Evolutionary conservation across 92 coral and sea anemone genomes (phyloP).

Genomic region (Heteractis magnifica): DNA sequence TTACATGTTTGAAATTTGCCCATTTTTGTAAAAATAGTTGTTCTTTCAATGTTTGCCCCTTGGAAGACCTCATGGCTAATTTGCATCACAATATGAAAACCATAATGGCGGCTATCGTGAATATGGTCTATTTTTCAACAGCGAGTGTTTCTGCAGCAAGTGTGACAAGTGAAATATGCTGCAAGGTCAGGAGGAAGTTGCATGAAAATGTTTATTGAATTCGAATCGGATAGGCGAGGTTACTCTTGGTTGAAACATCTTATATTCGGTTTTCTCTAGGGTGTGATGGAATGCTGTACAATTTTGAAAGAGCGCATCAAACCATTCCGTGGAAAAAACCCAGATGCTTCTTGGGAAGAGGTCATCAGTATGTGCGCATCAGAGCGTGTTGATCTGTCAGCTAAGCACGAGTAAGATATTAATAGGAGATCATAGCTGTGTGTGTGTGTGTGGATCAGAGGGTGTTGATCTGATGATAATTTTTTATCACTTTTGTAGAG

Average conservation of each 20-base stretch:
- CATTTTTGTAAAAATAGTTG: no score
- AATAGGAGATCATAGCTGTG: background rate
- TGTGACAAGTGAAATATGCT: constrained; percentile 42
- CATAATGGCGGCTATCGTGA: no score
- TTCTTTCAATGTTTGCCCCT: no score
- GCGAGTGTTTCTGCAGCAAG: constrained; percentile 46
- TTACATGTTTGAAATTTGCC: no score
- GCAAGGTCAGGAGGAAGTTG: background rate
- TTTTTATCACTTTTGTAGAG: no score
- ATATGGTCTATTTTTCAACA: background rate
- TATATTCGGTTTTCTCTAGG: constrained; percentile 12
- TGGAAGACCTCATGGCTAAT: no score
- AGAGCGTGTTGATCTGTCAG: constrained; percentile 49
- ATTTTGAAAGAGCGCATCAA: constrained; percentile 53
- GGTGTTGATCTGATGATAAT: no score
- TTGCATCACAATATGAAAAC: no score
- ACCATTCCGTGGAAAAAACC: constrained; percentile 41
- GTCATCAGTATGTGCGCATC: constrained; percentile 24
- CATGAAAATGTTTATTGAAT: no score
- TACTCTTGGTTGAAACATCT: no score
- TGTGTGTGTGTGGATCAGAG: constrained; percentile 11
- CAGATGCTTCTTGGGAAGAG: constrained; percentile 44
- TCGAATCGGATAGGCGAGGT: no score
- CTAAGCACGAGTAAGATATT: constrained; percentile 42
- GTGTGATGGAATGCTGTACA: constrained; percentile 54